phyloP scores from a whole-genome alignment of 2,888 invertebrate species.

The Ctena decussata region DNA sequence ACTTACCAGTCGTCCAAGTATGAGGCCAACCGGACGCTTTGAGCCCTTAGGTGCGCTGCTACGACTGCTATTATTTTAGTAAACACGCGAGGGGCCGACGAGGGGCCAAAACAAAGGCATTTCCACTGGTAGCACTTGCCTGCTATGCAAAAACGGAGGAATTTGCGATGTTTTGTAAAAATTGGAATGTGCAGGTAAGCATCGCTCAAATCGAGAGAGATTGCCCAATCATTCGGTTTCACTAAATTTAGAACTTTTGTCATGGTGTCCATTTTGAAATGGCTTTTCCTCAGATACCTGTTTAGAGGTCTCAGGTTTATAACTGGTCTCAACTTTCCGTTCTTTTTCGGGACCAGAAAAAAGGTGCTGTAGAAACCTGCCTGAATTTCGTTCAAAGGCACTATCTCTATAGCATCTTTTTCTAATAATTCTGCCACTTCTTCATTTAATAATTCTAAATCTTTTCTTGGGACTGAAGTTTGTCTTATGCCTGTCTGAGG shows the following conservation, averaged over 20 bases:
- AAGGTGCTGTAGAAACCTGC: constrained; percentile 54
- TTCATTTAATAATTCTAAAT: constrained; percentile 18
- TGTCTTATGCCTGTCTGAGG: too few species aligned
- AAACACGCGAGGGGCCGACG: not conserved
- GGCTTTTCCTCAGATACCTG: constrained; percentile 31
- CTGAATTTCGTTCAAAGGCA: constrained; percentile 14
- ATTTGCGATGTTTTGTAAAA: constrained; percentile 23
- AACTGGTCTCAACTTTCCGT: constrained; percentile 38
- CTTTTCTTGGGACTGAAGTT: too few species aligned
- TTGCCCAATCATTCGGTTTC: constrained; percentile 32
- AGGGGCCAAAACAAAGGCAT: constrained; percentile 16
- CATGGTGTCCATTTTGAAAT: constrained; percentile 59
- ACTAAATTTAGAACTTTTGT: constrained; percentile 38
- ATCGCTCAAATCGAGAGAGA: constrained; percentile 35
- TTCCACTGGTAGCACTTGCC: not conserved
- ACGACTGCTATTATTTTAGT: constrained; percentile 42
- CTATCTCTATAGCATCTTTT: constrained; percentile 38
- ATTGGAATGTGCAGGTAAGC: constrained; percentile 46
- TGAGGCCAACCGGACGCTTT: constrained; percentile 16
- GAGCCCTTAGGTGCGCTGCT: constrained; percentile 26
- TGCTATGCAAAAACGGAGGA: constrained; percentile 14
- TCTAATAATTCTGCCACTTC: constrained; percentile 44
- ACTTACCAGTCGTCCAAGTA: constrained; percentile 33
- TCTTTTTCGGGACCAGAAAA: constrained; percentile 38
- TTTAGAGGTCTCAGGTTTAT: constrained; percentile 56